Evolutionary conservation across 2,888 invertebrate species (phyloP).

Genomic region (Andrena dorsata): DNA sequence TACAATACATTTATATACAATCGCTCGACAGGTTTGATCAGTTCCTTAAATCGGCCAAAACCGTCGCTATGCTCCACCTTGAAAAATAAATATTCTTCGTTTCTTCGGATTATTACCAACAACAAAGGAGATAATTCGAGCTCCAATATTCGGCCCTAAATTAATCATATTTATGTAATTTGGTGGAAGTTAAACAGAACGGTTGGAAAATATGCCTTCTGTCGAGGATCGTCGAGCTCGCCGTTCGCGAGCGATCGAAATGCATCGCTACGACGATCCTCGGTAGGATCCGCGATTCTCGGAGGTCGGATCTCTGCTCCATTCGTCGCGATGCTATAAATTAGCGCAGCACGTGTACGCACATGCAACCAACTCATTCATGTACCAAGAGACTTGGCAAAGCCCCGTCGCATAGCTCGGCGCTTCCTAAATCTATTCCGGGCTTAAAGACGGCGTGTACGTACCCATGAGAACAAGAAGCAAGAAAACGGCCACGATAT

Average conservation of each 20-base stretch:
- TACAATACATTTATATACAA: not conserved
- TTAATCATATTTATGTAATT: no score
- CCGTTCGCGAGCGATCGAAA: slow-evolving; percentile 46
- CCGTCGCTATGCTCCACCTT: no score
- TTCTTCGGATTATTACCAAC: no score
- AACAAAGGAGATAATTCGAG: no score
- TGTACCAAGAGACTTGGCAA: slow-evolving; percentile 81
- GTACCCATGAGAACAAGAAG: slow-evolving; percentile 52
- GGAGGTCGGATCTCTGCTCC: slow-evolving; percentile 42
- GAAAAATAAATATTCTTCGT: no score
- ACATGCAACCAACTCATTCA: slow-evolving; percentile 82
- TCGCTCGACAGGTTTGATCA: not conserved
- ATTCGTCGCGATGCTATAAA: slow-evolving; percentile 76
- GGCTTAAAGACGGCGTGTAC: slow-evolving; percentile 72
- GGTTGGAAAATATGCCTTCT: no score
- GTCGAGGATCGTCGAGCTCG: not conserved
- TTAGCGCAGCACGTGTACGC: slow-evolving; percentile 81
- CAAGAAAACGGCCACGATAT: slow-evolving; percentile 34
- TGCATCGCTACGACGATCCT: slow-evolving; percentile 48
- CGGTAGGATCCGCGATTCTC: slow-evolving; percentile 30
- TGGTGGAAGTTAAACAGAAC: no score
- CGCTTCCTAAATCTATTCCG: slow-evolving; percentile 82
- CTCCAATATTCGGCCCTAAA: no score
- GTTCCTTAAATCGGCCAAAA: no score
- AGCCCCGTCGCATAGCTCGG: slow-evolving; percentile 76